Conservation (phyloP, 1,140 invertebrate species). For the Atta cephalotes region DNA sequence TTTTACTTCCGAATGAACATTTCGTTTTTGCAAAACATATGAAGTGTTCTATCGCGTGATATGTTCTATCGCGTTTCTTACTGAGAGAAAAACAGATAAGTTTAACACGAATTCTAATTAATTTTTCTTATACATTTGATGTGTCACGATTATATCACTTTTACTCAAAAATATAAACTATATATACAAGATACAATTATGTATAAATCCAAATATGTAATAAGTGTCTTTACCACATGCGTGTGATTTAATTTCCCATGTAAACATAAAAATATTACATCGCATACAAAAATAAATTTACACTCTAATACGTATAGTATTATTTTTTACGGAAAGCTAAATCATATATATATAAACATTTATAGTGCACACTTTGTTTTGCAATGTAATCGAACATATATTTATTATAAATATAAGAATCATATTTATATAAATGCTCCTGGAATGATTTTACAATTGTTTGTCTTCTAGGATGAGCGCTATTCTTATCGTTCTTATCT, state of each 20-base stretch:
- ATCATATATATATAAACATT: too few species aligned
- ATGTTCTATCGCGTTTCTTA: not conserved
- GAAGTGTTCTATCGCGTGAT: not conserved
- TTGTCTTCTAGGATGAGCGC: not conserved
- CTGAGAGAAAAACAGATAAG: not conserved
- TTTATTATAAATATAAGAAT: not conserved
- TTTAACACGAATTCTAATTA: not conserved
- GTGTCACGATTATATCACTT: not conserved
- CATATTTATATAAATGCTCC: not conserved
- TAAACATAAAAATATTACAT: too few species aligned
- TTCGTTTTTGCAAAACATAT: not conserved
- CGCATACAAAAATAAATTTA: too few species aligned
- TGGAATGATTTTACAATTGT: not conserved
- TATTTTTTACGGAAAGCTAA: too few species aligned
- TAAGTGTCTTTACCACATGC: too few species aligned
- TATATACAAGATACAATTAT: too few species aligned
- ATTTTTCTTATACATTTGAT: not conserved
- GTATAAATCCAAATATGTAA: too few species aligned
- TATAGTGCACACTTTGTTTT: too few species aligned
- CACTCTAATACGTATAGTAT: too few species aligned
- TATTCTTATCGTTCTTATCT: constrained; percentile 1
- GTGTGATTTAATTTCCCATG: too few species aligned
- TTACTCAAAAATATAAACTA: not conserved
- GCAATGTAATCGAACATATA: not conserved
- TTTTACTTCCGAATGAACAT: constrained; percentile 3